Evolutionary conservation across 2,113 vertebrate species (phyloP).

Genomic region (Nansenia antarctica): DNA sequence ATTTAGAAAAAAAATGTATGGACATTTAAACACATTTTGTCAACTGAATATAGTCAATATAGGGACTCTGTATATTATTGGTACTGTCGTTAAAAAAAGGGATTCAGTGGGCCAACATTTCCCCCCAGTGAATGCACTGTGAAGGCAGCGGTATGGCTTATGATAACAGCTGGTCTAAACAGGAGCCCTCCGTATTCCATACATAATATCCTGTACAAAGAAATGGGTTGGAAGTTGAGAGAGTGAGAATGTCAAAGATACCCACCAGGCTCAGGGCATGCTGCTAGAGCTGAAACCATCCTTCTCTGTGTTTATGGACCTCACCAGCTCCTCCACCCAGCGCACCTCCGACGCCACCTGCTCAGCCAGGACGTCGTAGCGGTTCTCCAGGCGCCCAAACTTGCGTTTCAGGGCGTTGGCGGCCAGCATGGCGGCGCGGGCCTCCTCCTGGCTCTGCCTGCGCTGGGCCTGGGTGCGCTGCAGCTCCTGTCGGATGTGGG

Average conservation of each 20-base stretch:
- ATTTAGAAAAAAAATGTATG: slow-evolving; percentile 57
- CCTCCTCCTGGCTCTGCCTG: slow-evolving; percentile 89
- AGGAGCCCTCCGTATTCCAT: not conserved
- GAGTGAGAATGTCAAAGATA: slow-evolving; percentile 23
- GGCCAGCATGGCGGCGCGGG: slow-evolving; percentile 76
- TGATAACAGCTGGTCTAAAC: slow-evolving; percentile 36
- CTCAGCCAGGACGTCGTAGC: slow-evolving; percentile 87
- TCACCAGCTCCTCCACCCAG: slow-evolving; percentile 94
- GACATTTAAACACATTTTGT: slow-evolving; percentile 9
- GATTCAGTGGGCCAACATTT: slow-evolving; percentile 11
- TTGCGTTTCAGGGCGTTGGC: slow-evolving; percentile 87
- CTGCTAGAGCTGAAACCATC: slow-evolving; percentile 33
- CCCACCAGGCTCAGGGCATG: slow-evolving; percentile 61
- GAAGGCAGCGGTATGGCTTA: slow-evolving; percentile 45
- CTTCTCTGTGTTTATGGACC: slow-evolving; percentile 81
- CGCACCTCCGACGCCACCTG: slow-evolving; percentile 90
- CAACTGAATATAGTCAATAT: slow-evolving; percentile 21
- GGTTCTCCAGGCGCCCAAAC: slow-evolving; percentile 89
- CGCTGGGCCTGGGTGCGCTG: slow-evolving; percentile 83
- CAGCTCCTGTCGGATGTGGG: slow-evolving; percentile 87
- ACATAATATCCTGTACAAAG: slow-evolving; percentile 23
- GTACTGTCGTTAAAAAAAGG: slow-evolving; percentile 5
- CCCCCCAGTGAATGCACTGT: not conserved
- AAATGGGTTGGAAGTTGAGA: slow-evolving; percentile 20
- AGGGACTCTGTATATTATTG: slow-evolving; percentile 32